These are phyloP conservation scores for Anoplophora glabripennis DNA, from an alignment of 1,140 invertebrate genomes.

Conservation along the genomic window DNA sequence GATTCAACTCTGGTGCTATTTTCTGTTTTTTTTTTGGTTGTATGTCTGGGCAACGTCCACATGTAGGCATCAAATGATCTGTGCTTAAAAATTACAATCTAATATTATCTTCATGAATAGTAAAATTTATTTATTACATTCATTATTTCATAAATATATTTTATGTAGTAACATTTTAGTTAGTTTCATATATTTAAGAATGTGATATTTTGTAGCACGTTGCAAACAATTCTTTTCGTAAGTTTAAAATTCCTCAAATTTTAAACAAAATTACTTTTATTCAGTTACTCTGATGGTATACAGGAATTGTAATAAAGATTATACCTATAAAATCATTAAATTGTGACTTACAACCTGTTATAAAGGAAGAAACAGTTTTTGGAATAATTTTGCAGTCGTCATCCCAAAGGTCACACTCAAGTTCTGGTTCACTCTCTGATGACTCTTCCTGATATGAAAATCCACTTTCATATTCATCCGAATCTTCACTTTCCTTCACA, in stretches of 20 bases:
- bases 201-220: no score
- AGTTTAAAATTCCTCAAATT: no score
- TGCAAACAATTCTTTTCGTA: no score
- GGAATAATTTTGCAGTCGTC: constrained; percentile 32
- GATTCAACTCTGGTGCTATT: constrained; percentile 24
- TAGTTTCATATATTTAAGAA: no score
- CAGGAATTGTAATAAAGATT: no score
- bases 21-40: constrained; percentile 29
- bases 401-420: constrained; percentile 41
- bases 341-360: constrained; percentile 38
- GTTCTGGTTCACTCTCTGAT: constrained; percentile 41
- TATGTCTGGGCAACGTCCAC: constrained; percentile 23
- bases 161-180: no score
- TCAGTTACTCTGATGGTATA: no score
- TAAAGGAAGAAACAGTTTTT: not conserved
- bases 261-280: no score
- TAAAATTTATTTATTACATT: no score
- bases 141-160: no score
- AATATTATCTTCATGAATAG: no score
- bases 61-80: constrained; percentile 44
- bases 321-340: no score
- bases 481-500: constrained; percentile 4
- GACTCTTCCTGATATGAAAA: constrained; percentile 30
- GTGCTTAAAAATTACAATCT: constrained; percentile 9
- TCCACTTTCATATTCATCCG: constrained; percentile 15